Evolutionary conservation across 1,140 invertebrate species (phyloP).

Genomic region (Uloborus diversus): DNA sequence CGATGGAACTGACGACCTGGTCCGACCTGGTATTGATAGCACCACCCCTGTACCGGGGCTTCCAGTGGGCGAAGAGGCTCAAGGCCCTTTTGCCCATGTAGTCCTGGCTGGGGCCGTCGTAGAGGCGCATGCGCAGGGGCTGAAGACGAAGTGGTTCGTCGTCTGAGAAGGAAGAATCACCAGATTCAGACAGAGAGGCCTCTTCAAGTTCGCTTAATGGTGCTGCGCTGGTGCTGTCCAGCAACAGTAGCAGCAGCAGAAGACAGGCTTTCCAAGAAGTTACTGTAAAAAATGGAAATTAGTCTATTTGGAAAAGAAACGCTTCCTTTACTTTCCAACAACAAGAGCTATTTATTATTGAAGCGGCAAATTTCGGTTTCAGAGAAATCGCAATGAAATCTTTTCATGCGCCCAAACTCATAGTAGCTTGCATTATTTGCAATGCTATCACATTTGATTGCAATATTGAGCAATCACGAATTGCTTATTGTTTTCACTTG

Average conservation of each 20-base stretch:
- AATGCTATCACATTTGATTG: no score
- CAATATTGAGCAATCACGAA: no score
- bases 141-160: not conserved
- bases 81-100: conserved; percentile 26
- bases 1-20: conserved; percentile 22
- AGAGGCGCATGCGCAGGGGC: not conserved
- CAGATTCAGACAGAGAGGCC: not conserved
- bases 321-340: no score
- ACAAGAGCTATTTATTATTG: no score
- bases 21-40: conserved; percentile 29
- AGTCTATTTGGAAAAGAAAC: no score
- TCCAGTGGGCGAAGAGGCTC: conserved; percentile 30
- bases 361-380: no score
- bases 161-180: not conserved
- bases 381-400: no score
- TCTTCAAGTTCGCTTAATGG: not conserved
- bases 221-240: not conserved
- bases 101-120: not conserved
- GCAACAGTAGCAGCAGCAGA: not conserved
- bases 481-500: no score
- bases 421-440: no score
- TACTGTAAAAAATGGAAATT: not conserved
- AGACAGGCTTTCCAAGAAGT: conserved; percentile 7
- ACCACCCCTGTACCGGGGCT: not conserved
- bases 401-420: no score